These are phyloP conservation scores for Drosophila heteroneura DNA, from an alignment of 2,888 invertebrate species.

Conservation along the genomic window DNA sequence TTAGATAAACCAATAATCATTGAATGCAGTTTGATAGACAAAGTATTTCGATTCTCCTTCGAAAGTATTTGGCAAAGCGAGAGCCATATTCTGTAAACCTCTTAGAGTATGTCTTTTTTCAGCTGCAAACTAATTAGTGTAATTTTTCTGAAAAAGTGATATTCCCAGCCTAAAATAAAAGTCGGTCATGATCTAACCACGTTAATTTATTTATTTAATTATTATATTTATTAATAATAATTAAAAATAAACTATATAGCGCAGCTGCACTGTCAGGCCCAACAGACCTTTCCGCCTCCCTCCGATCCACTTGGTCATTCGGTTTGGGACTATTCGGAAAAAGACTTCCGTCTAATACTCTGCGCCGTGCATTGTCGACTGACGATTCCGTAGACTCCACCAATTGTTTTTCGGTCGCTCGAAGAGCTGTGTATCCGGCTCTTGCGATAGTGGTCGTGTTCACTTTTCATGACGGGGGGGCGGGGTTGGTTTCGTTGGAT, in stretches of 20 bases:
- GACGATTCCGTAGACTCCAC: neutral
- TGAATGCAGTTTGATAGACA: neutral
- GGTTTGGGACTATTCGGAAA: neutral
- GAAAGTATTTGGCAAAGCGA: neutral
- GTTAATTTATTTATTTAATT: conserved; percentile 13
- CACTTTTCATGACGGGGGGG: neutral
- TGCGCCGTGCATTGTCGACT: neutral
- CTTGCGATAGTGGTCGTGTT: neutral
- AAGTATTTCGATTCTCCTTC: neutral
- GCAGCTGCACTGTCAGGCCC: conserved; percentile 10
- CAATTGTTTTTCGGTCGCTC: neutral
- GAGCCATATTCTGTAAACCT: neutral
- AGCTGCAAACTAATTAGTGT: neutral
- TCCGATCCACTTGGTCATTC: neutral
- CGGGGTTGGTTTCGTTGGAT: neutral
- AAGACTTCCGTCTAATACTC: neutral
- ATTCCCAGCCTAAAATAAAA: neutral
- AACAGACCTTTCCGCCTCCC: neutral
- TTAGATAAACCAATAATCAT: neutral
- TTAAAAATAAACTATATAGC: conserved; percentile 4
- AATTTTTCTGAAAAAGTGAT: neutral
- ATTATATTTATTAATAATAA: conserved; percentile 13
- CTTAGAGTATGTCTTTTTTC: neutral
- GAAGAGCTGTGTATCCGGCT: neutral
- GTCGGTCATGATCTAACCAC: neutral